Evolutionary conservation across 2,888 invertebrate species (phyloP), one percentile per base, ranked within the genome.

Genomic region (Anorthoa munda): DNA sequence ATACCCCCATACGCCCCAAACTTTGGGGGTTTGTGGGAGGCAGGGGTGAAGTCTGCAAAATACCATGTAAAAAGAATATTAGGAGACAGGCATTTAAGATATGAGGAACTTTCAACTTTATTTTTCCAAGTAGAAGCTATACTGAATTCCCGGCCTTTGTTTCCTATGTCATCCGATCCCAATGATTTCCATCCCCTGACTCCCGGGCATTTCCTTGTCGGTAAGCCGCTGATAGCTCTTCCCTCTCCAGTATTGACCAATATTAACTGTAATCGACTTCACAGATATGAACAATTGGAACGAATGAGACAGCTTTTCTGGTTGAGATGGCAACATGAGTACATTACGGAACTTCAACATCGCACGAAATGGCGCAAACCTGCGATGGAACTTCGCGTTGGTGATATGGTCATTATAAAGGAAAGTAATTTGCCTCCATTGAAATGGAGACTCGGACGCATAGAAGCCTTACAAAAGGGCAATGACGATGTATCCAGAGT

Each of bases 341-440:
- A n/a, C n/a, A n/a, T n/a, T n/a, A n/a, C n/a, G n/a, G n/a, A n/a
- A n/a, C n/a, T n/a, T n/a, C n/a, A n/a, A n/a, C n/a, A n/a, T n/a
- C 70, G 70, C 18, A 71, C 64, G 2, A 71, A 71, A 65, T 71
- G 51, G 64, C 63, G 64, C 15, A 64, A 71, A 50, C 50, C 50
- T 5, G 56, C n/a, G 21, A 18, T 31, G 4, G 9, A 11, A 15
- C 23, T 26, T 3, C 23, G 23, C 15, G 15, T 55, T 23, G 55
- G 55, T 23, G 55, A 55, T 55, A 61, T 69, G 55, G 61, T 69
- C 13, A 53, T 69, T 3, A 69, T 63, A 5, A 69, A 69, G 63
- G 70, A 70, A 31, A 63, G 11, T 23, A 69, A 69, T 23, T 2
- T 61, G 31, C 67, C 67, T 0, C 66, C 66, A 5, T 18, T 66